Percentiles rank a stretch among this genome's conserved stretches.
Conservation (phyloP, 2,888 invertebrate genomes). For the Silvanus unidentatus region DNA sequence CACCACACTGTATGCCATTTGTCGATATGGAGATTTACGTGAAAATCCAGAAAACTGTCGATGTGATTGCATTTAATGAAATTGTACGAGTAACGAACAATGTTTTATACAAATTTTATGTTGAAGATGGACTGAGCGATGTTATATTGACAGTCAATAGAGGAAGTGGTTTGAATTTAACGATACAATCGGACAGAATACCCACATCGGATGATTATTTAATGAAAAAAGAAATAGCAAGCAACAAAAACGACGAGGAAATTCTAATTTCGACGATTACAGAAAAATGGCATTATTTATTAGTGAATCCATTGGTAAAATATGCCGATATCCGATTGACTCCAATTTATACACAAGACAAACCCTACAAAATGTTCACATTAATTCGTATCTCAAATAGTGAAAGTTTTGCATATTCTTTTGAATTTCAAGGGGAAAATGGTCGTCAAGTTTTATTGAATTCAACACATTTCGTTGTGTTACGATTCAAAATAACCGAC, state of each 20-base stretch:
- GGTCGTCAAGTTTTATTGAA: slow-evolving; percentile 39
- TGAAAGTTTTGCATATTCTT: slow-evolving; percentile 71
- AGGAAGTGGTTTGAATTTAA: slow-evolving; percentile 22
- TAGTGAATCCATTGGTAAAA: slow-evolving; percentile 10
- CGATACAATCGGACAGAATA: slow-evolving; percentile 48
- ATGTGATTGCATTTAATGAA: background rate
- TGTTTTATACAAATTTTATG: slow-evolving; percentile 36
- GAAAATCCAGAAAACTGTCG: slow-evolving; percentile 22
- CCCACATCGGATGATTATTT: slow-evolving; percentile 43
- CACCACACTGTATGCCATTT: slow-evolving; percentile 47
- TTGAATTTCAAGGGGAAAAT: slow-evolving; percentile 53
- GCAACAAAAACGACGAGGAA: slow-evolving; percentile 8
- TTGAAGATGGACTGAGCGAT: slow-evolving; percentile 32
- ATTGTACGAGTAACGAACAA: background rate
- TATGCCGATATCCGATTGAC: slow-evolving; percentile 4
- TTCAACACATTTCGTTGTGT: slow-evolving; percentile 61
- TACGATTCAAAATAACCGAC: slow-evolving; percentile 57
- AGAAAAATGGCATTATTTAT: slow-evolving; percentile 56
- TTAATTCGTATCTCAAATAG: slow-evolving; percentile 58
- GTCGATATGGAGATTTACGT: slow-evolving; percentile 39
- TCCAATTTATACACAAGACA: slow-evolving; percentile 10
- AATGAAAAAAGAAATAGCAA: slow-evolving; percentile 15
- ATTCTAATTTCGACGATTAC: slow-evolving; percentile 53
- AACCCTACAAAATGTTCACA: slow-evolving; percentile 28
- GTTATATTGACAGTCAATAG: slow-evolving; percentile 29